These are phyloP conservation scores for Endomychus coccineus DNA, from an alignment of 2,888 invertebrate species.

Conservation along the genomic window DNA sequence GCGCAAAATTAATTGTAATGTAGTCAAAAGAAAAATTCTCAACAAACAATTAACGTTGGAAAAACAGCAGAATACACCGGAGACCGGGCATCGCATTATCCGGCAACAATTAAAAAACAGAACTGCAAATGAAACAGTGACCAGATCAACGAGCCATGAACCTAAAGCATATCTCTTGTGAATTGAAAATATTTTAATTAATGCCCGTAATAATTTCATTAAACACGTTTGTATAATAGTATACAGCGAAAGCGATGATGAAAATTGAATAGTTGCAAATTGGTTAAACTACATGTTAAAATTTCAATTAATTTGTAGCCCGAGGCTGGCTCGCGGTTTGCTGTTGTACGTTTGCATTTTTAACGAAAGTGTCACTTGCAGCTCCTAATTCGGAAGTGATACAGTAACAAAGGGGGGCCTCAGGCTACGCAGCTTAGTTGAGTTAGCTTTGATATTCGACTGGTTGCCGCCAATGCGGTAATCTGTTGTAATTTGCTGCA, in stretches of 20 bases:
- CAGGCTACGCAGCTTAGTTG: too few species aligned
- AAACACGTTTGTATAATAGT: slow-evolving; percentile 30
- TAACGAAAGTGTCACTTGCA: slow-evolving; percentile 43
- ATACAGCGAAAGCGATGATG: too few species aligned
- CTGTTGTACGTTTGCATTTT: slow-evolving; percentile 30
- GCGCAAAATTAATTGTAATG: too few species aligned
- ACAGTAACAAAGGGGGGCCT: slow-evolving; percentile 35
- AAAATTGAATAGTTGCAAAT: slow-evolving; percentile 36
- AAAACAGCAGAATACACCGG: too few species aligned
- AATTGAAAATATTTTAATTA: slow-evolving; percentile 46
- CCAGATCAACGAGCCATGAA: too few species aligned
- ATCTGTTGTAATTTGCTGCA: slow-evolving; percentile 15
- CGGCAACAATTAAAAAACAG: too few species aligned
- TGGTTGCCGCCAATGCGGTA: slow-evolving; percentile 16
- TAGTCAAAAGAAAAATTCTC: too few species aligned
- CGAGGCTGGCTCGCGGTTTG: slow-evolving; percentile 20
- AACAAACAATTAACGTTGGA: too few species aligned
- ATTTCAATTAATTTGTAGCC: slow-evolving; percentile 39
- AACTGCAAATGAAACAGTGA: too few species aligned
- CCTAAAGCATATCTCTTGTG: too few species aligned
- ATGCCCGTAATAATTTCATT: slow-evolving; percentile 43
- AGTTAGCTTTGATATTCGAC: slow-evolving; percentile 17
- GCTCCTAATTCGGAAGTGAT: slow-evolving; percentile 29
- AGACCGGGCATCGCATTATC: too few species aligned
- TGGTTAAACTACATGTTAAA: slow-evolving; percentile 31